Evolutionary conservation across 2,797 vertebrate genomes (phyloP), one percentile per base, ranked within the genome.

Genomic region (Carapus acus): DNA sequence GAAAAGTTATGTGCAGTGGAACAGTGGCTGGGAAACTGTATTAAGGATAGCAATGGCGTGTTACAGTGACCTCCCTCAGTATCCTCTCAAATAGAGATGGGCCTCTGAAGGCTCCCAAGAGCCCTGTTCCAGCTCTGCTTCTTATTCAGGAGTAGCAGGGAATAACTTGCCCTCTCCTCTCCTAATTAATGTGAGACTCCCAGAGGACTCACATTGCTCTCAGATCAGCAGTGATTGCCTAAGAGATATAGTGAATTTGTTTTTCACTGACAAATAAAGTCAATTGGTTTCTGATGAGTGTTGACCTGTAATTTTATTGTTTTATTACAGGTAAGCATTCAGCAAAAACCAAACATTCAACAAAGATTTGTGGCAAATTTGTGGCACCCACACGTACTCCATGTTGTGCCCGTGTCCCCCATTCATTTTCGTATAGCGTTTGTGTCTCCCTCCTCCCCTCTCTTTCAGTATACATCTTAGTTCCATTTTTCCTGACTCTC

Each of bases 61-160:
- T n/a, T n/a, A n/a, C n/a, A n/a, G n/a, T n/a, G n/a, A n/a, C n/a
- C n/a, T n/a, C n/a, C n/a, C 59, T 40, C 69, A 56, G 67, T 48
- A 67, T 80, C 68, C 58, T 81, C 72, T 77, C 73, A 78, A 77
- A 82, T 85, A 80, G 82, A 87, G 84, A 78, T 63, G 27, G 75
- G 63, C 66, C 62, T 59, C 69, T 69, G 70, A 66, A 46, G 36
- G 69, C 74, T 87, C 89, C 82, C 87, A 17, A 11, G 77, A 62
- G 86, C 50, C 74, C 83, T 88, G 87, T 82, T 88, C 87, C 71
- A 88, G 80, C 87, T 88, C 57, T 38, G 74, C 73, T 83, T 85
- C 85, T 86, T 89, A 84, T 88, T 89, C 82, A 76, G 81, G 85
- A 87, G 80, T 82, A 75, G 75, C 60, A 80, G 81, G 77, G 81